Conservation (phyloP, 2,888 invertebrate species). For the Scelioninae gen. 1 region DNA sequence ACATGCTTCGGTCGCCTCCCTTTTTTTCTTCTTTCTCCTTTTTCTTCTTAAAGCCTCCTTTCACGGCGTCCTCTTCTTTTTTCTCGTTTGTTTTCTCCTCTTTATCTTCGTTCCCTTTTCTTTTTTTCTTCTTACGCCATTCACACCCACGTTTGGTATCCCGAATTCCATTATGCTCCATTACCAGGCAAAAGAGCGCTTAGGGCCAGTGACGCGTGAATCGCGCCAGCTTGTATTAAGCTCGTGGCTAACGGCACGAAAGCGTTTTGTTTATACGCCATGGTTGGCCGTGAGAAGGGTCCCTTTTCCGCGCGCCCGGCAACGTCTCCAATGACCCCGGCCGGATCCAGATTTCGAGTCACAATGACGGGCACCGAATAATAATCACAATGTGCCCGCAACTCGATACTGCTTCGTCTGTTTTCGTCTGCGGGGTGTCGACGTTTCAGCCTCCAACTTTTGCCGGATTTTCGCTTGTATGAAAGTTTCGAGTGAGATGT, state of each 20-base stretch:
- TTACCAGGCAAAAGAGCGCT: constrained; percentile 72
- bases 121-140: constrained; percentile 71
- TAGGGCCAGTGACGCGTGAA: constrained; percentile 70
- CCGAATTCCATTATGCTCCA: constrained; percentile 79
- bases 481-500: neutral
- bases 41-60: constrained; percentile 38
- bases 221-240: constrained; percentile 65
- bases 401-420: constrained; percentile 25
- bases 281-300: constrained; percentile 66
- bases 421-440: constrained; percentile 32
- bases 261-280: constrained; percentile 70
- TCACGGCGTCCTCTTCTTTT: constrained; percentile 74
- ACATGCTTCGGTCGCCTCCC: neutral
- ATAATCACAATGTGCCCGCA: constrained; percentile 46
- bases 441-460: neutral
- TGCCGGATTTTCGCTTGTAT: constrained; percentile 6
- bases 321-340: constrained; percentile 53
- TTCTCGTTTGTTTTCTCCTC: constrained; percentile 60
- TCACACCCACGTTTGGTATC: constrained; percentile 73
- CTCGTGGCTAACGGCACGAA: constrained; percentile 61
- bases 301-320: constrained; percentile 41
- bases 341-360: constrained; percentile 52
- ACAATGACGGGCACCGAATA: constrained; percentile 47
- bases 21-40: constrained; percentile 38
- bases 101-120: constrained; percentile 66